Evolutionary conservation across 2,113 vertebrate species (phyloP).

Genomic region (Phrynosoma blainvillii): DNA sequence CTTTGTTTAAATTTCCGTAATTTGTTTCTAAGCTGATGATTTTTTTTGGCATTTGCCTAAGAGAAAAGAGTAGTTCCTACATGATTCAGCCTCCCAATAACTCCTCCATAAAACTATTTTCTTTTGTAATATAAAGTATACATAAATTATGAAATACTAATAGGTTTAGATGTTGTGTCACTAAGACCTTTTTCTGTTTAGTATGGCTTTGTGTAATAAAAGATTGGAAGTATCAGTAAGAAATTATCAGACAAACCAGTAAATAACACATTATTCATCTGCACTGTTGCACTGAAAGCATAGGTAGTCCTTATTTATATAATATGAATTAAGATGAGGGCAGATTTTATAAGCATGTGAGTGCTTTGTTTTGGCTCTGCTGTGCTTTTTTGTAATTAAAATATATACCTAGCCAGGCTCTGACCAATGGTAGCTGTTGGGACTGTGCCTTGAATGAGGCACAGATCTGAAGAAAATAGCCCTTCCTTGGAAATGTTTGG

Average conservation of each 20-base stretch:
- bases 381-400: background rate
- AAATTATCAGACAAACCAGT: background rate
- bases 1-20: background rate
- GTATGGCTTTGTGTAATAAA: no score
- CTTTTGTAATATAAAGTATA: conserved; percentile 10
- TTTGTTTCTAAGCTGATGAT: conserved; percentile 40
- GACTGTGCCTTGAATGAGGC: no score
- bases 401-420: no score
- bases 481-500: no score
- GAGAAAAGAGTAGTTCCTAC: background rate
- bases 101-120: background rate
- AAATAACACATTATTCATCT: background rate
- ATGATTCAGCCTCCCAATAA: conserved; percentile 13
- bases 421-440: background rate
- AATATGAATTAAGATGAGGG: background rate
- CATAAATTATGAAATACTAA: background rate
- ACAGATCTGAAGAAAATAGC: no score
- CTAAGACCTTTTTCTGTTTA: no score
- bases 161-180: background rate
- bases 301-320: background rate
- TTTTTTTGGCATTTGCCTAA: rapidly evolving
- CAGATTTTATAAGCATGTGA: background rate
- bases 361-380: background rate
- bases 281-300: background rate
- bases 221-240: background rate